Base-by-base conservation (phyloP, 2,797 vertebrate genomes). In the Rachycentron canadum region DNA sequence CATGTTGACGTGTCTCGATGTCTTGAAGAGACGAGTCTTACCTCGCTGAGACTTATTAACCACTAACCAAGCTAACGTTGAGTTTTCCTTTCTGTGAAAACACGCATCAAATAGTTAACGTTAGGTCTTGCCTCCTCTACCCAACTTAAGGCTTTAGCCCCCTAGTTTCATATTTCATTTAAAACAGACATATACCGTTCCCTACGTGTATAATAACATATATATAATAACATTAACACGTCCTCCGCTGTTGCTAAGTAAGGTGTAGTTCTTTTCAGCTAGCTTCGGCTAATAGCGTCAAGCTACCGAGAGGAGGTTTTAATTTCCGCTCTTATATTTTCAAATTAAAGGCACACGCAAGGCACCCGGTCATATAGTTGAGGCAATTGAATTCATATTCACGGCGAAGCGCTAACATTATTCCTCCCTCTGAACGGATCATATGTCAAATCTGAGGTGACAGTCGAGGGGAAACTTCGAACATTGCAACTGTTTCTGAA, bases 1-100 rank as follows among this genome's bases (percentile, higher is more conserved):
- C 91, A 93, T 92, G 52, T 72, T 30, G 63, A 69, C 25, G 26
- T 36, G 6, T 69, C 1, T 63, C 45, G 43, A 55, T 36, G 6
- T 69, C 1, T 63, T 49, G 43, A 55, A 21, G n/a, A 64, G 12
- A 14, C 11, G 19, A 32, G 13, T 55, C 11, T 34, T 4, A 19
- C n/a, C 47, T 5, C 36, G 47, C 32, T 28, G n/a, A 2, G n/a
- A 30, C 13, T 64, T 78, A 85, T 81, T 86, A 85, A 72, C 63
- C 57, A n/a, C 58, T 73, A 78, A 38, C 58, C 67, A 11, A 65
- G 81, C 81, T 25, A 81, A 87, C 76, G 59, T 25, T n/a, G 14
- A 30, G 5, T 30, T 34, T 7, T 49, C 10, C 30, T 41, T 3
- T 34, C 55, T 21, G 26, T 55, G 17, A 60, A 26, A 71, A 73